Percentiles rank a stretch among this genome's conserved stretches.
Conservation (phyloP, 2,113 vertebrate species). For the Melanocharis versteri region DNA sequence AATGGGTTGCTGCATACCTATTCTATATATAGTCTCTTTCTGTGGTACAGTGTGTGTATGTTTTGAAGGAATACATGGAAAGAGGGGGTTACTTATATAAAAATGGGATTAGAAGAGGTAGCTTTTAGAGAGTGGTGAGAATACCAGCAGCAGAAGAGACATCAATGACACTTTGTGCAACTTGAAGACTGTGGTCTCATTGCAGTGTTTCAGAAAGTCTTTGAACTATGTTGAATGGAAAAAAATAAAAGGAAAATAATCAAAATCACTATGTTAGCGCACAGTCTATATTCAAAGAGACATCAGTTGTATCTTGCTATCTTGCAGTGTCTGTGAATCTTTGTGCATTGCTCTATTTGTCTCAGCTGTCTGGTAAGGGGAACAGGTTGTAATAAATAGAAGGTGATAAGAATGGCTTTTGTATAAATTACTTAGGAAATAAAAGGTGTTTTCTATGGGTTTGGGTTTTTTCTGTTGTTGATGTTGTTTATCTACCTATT, state of each 20-base stretch:
- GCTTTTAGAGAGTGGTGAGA: background rate
- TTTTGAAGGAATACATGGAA: background rate
- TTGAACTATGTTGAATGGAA: background rate
- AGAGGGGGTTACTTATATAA: background rate
- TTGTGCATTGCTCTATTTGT: background rate
- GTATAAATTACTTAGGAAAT: background rate
- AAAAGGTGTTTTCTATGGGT: background rate
- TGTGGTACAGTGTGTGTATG: background rate
- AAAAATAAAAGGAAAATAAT: background rate
- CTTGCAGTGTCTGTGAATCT: background rate
- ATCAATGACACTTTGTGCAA: background rate
- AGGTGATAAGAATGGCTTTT: background rate
- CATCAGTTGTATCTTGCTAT: background rate
- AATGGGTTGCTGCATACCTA: background rate
- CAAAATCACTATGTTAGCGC: background rate
- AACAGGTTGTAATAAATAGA: background rate
- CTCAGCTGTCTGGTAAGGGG: background rate
- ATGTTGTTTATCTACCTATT: background rate
- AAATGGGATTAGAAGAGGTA: background rate
- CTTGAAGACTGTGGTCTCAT: background rate
- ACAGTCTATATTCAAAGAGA: background rate
- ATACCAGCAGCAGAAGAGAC: background rate
- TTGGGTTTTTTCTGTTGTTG: background rate
- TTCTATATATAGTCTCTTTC: background rate
- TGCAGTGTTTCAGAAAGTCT: background rate